Percentiles rank a stretch among this genome's conserved stretches.
phyloP scores from a whole-genome alignment of 1,140 invertebrate genomes.

The Ceratina calcarata region DNA sequence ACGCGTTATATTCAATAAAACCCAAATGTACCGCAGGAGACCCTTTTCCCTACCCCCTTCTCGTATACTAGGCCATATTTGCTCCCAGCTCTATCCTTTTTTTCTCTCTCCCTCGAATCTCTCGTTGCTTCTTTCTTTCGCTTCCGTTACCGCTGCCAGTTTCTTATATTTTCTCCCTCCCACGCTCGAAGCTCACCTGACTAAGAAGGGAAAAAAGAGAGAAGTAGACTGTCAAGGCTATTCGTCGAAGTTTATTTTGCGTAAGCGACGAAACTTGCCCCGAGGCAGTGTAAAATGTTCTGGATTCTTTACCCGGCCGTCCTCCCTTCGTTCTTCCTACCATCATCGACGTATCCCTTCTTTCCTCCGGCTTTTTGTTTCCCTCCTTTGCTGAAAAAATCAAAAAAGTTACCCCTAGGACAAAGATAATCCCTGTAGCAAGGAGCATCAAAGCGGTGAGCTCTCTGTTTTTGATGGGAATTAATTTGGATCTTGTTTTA shows the following conservation, averaged over 20 bases:
- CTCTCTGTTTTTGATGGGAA: slow-evolving; percentile 52
- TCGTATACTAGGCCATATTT: slow-evolving; percentile 50
- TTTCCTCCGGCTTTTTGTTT: slow-evolving; percentile 2
- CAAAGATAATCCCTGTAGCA: slow-evolving; percentile 50
- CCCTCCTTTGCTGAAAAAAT: slow-evolving; percentile 38
- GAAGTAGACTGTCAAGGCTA: slow-evolving; percentile 32
- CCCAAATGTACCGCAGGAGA: slow-evolving; percentile 73
- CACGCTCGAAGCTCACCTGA: neutral
- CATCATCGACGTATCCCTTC: neutral
- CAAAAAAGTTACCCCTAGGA: slow-evolving; percentile 50
- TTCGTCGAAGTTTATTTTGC: slow-evolving; percentile 65
- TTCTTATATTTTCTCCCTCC: neutral
- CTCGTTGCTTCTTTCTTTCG: neutral
- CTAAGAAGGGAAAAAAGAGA: no score
- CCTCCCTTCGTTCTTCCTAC: neutral
- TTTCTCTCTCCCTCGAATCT: neutral
- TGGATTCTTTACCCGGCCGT: slow-evolving; percentile 42
- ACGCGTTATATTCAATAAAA: slow-evolving; percentile 74
- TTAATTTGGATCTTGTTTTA: slow-evolving; percentile 60
- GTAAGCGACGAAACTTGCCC: slow-evolving; percentile 60
- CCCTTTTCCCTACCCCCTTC: slow-evolving; percentile 43
- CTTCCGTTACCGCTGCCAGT: neutral
- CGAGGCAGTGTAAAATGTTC: slow-evolving; percentile 32
- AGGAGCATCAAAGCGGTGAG: slow-evolving; percentile 43
- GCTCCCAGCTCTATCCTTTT: neutral